Evolutionary conservation across 2,888 invertebrate genomes (phyloP).

Genomic region (Drosophila ochracea): DNA sequence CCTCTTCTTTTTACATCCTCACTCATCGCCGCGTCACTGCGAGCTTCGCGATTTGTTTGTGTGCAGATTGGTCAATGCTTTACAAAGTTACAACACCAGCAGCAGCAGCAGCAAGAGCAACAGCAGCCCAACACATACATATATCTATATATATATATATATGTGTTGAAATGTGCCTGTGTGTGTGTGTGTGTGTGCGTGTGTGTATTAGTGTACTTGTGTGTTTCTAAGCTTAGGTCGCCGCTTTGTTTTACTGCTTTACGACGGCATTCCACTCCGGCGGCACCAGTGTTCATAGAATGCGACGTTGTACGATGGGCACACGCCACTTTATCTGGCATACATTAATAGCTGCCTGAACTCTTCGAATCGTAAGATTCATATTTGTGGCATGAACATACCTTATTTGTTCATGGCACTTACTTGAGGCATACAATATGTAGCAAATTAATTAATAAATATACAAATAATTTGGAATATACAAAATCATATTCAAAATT

Average conservation of each 20-base stretch:
- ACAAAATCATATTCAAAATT: too few relatives aligned
- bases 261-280: constrained; percentile 57
- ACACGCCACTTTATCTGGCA: background rate
- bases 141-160: constrained; percentile 1
- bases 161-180: constrained; percentile 5
- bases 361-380: background rate
- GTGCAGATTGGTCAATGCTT: constrained; percentile 54
- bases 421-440: background rate
- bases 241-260: constrained; percentile 73
- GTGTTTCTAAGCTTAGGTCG: constrained; percentile 61
- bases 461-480: background rate
- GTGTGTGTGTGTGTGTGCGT: constrained; percentile 5
- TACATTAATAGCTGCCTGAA: background rate
- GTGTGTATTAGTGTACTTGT: constrained; percentile 23
- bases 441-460: background rate
- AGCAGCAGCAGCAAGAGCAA: background rate
- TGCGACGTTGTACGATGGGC: constrained; percentile 10
- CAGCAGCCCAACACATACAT: background rate
- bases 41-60: constrained; percentile 67
- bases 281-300: constrained; percentile 39
- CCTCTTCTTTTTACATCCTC: background rate
- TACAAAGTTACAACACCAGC: constrained; percentile 29
- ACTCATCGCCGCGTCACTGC: constrained; percentile 33
- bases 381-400: background rate
- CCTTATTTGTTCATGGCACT: background rate